Evolutionary conservation across 2,113 vertebrate genomes (phyloP), one percentile per base, ranked within the genome.

Genomic region (Caranx melampygus): DNA sequence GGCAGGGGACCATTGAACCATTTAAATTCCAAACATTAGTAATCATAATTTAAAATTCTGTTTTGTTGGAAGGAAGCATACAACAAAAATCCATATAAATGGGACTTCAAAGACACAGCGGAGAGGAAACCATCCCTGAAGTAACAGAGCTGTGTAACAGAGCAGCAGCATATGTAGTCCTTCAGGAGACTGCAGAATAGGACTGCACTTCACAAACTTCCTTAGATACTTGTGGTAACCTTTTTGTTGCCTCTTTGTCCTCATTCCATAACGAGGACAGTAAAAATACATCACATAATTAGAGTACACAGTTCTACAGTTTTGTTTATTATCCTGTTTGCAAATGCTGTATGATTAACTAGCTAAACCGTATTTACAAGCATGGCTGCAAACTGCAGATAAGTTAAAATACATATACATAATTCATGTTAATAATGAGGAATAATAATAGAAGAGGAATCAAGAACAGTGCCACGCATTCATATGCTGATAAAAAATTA

Each of bases 31-130:
- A 82, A 89, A 88, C 67, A 88, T 85, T 75, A 47, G 52, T 70
- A 77, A 81, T 88, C 79, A 72, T 79, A 67, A 82, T 91, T 87
- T 88, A 75, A 82, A 84, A 88, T 92, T 88, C 67, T 72, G 74
- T 91, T 86, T 89, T 82, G 64, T 79, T 62, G 42, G 21, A 52
- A 86, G 44, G 64, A 84, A 52, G 63, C 75, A 77, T 65, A 16
- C 60, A 45, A 64, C 72, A 85, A 81, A 71, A 85, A 89, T 75
- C 47, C 55, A 78, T 88, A 67, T 71, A 71, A 85, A 87, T 84
- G 59, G 34, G 73, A 89, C 82, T 90, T 91, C 88, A 93, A 91
- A 91, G 75, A 70, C 35, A 58, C 45, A 15, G 54, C 35, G 57
- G 78, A 83, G 72, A 79, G 31, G 55, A 64, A 85, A 78, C 75